These are phyloP conservation scores for Hemistola chrysoprasaria DNA, from an alignment of 2,888 invertebrate species.

Conservation along the genomic window DNA sequence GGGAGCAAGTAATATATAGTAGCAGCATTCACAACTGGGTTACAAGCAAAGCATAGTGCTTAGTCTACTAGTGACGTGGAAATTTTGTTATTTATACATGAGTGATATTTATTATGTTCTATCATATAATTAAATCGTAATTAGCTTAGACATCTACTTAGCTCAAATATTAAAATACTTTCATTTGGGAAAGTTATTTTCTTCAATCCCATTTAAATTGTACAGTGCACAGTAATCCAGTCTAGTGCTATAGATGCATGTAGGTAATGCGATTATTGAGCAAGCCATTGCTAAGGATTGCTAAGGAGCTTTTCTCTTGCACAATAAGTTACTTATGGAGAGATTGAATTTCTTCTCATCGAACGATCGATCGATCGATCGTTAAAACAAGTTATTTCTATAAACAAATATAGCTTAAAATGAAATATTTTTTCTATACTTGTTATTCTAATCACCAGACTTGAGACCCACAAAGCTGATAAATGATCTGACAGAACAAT, in stretches of 20 bases:
- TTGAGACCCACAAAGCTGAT: slow-evolving; percentile 24
- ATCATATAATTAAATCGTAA: too few relatives aligned
- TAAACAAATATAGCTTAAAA: too few relatives aligned
- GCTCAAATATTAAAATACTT: too few relatives aligned
- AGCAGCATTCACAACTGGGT: slow-evolving; percentile 58
- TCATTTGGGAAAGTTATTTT: slow-evolving; percentile 23
- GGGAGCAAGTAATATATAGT: too few relatives aligned
- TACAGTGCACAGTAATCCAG: slow-evolving; percentile 50
- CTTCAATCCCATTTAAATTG: slow-evolving; percentile 17
- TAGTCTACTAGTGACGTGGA: too few relatives aligned
- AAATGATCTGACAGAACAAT: slow-evolving; percentile 41
- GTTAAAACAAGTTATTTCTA: too few relatives aligned
- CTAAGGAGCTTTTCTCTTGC: slow-evolving; percentile 40
- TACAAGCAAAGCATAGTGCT: slow-evolving; percentile 73
- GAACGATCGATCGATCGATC: too few relatives aligned
- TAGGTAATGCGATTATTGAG: slow-evolving; percentile 65
- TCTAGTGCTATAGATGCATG: slow-evolving; percentile 58
- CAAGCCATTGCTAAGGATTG: slow-evolving; percentile 42
- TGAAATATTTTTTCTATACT: too few relatives aligned
- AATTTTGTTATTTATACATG: too few relatives aligned
- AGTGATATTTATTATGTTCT: too few relatives aligned
- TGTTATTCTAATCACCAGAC: too few relatives aligned
- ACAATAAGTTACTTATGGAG: slow-evolving; percentile 31
- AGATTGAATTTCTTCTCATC: slow-evolving; percentile 21
- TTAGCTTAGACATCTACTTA: slow-evolving; percentile 26